Conservation (phyloP, 2,888 invertebrate species). For the Dasypolia templi region DNA sequence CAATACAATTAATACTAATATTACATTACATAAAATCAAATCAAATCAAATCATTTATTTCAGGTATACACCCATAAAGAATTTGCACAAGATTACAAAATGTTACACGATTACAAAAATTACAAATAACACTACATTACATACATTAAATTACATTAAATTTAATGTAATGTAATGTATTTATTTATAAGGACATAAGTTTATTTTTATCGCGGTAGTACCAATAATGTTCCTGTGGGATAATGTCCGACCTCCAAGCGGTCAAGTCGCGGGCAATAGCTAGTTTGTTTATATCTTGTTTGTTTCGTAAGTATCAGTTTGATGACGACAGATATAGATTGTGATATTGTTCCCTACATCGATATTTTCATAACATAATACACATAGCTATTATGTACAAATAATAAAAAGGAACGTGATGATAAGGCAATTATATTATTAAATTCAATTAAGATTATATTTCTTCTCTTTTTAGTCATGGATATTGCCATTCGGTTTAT, state of each 20-base stretch:
- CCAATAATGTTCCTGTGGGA: background rate
- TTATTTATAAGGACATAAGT: no score
- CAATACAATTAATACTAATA: no score
- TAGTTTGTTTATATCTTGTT: background rate
- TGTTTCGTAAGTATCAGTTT: background rate
- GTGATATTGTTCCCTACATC: background rate
- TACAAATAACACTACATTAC: no score
- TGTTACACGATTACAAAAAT: no score
- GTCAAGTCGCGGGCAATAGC: background rate
- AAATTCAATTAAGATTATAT: background rate
- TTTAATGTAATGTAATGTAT: no score
- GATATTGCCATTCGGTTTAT: background rate
- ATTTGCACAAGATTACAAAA: no score
- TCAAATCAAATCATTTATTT: no score
- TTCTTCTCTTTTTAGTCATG: background rate
- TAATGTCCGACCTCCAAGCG: background rate
- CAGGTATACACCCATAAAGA: no score
- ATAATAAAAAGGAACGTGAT: conserved; percentile 21
- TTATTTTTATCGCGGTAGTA: background rate
- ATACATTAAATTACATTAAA: no score
- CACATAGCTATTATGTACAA: background rate
- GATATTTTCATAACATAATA: background rate
- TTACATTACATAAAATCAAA: no score
- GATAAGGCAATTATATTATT: conserved; percentile 10
- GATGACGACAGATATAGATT: background rate